phyloP scores from a whole-genome alignment of 2,888 invertebrate genomes.

The Ennomos quercinarius region DNA sequence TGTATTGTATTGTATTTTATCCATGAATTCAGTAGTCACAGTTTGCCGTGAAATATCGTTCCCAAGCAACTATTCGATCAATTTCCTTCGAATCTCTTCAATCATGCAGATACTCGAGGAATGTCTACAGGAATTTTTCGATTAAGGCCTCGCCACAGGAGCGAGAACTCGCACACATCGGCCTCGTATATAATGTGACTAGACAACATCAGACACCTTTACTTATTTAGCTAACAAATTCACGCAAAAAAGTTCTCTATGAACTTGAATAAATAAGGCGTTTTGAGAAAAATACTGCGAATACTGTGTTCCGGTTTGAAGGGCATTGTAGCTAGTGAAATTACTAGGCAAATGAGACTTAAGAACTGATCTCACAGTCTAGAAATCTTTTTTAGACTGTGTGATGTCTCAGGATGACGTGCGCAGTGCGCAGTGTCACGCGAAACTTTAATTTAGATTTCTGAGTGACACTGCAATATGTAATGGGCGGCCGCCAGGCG shows the following conservation, averaged over 20 bases:
- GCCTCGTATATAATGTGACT: constrained; percentile 45
- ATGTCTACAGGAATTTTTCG: constrained; percentile 62
- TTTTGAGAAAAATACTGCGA: background rate
- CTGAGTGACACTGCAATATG: too few species aligned
- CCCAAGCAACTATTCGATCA: constrained; percentile 32
- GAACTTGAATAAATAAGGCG: background rate
- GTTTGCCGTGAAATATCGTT: constrained; percentile 37
- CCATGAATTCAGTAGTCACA: constrained; percentile 10
- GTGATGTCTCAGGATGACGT: too few species aligned
- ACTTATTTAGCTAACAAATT: background rate
- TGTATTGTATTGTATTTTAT: too few species aligned
- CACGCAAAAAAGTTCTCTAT: background rate
- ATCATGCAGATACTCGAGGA: constrained; percentile 60
- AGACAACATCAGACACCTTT: constrained; percentile 22
- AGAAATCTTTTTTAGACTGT: too few species aligned
- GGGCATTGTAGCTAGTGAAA: too few species aligned
- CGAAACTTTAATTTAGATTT: too few species aligned
- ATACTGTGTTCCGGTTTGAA: too few species aligned
- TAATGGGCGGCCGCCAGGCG: too few species aligned
- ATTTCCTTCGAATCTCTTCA: constrained; percentile 45
- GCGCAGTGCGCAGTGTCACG: too few species aligned
- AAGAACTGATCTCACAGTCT: too few species aligned
- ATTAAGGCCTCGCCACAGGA: constrained; percentile 55
- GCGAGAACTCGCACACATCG: constrained; percentile 37
- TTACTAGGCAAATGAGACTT: too few species aligned